Evolutionary conservation across 2,888 invertebrate genomes (phyloP), one percentile per base, ranked within the genome.

Genomic region (Druceiella hillmani): DNA sequence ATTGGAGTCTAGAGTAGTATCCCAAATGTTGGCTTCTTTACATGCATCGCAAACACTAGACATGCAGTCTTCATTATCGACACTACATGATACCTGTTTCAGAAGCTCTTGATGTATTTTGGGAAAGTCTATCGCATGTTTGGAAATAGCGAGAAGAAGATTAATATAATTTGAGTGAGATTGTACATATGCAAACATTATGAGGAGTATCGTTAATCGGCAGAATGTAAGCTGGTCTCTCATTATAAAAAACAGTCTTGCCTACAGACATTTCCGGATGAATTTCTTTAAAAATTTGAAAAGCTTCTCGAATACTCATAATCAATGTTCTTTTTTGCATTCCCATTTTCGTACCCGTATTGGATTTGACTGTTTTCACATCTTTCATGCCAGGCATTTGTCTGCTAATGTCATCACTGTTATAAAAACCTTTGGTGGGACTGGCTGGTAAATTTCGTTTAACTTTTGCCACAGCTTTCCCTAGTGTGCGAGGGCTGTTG

Each of bases 161-260:
- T 42, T 40, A 45, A 44, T 47, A 38, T 43, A 48, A 44, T 47
- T 44, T 38, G 47, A 47, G 42, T 48, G 47, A 2, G 37, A n/a
- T 44, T 40, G 42, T 48, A 47, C 44, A 48, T 27, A 48, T 41
- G 39, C 46, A 45, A 36, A 48, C 45, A 47, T 44, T 45, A 42
- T 48, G 46, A 44, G 45, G 43, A 46, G 45, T 49, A 33, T 46
- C 40, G 22, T 41, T 47, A 25, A 44, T 38, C 17, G 43, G 44
- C 46, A 49, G 36, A 44, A 47, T 37, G 46, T 26, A 9, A 44
- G 46, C 39, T 34, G 40, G 35, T 33, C 38, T 45, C 33, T 43
- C 39, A 31, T 40, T 40, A 38, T 38, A 41, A 40, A 42, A 41
- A 25, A 29, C 28, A 32, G 41, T 38, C 11, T 33, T 45, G 33